These are phyloP conservation scores for Cyprinus carpio DNA, from an alignment of 2,113 vertebrate species.

Conservation along the genomic window DNA sequence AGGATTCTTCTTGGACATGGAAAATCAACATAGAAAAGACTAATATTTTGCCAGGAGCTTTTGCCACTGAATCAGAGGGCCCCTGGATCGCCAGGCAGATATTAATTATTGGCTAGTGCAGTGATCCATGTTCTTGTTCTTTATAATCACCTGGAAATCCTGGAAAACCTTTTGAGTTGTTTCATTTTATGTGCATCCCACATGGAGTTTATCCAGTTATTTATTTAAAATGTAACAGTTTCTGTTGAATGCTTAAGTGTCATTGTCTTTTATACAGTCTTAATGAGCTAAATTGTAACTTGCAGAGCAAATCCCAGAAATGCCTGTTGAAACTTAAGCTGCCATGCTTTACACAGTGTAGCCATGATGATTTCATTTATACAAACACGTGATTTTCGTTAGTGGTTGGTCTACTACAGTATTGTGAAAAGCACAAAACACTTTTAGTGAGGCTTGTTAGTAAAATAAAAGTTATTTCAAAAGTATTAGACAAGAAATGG, in stretches of 20 bases:
- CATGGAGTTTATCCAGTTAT: neutral
- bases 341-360: neutral
- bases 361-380: neutral
- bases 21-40: constrained; percentile 68
- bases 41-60: constrained; percentile 57
- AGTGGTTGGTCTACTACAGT: neutral
- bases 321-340: neutral
- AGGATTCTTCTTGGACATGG: constrained; percentile 58
- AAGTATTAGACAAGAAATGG: neutral
- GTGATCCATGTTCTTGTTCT: constrained; percentile 50
- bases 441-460: neutral
- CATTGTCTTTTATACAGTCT: neutral
- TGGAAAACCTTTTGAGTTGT: constrained; percentile 11
- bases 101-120: constrained; percentile 43
- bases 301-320: neutral
- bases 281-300: neutral
- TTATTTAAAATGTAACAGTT: neutral
- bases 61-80: constrained; percentile 35
- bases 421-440: neutral
- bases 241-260: neutral
- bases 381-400: neutral
- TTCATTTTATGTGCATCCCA: constrained; percentile 33
- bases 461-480: neutral
- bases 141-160: constrained; percentile 42
- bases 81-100: constrained; percentile 51